A percentile compares a stretch with the other conserved stretches of the same genome.
phyloP scores from a whole-genome alignment of 2,888 invertebrate species.

The Lamellibrachia columna region DNA sequence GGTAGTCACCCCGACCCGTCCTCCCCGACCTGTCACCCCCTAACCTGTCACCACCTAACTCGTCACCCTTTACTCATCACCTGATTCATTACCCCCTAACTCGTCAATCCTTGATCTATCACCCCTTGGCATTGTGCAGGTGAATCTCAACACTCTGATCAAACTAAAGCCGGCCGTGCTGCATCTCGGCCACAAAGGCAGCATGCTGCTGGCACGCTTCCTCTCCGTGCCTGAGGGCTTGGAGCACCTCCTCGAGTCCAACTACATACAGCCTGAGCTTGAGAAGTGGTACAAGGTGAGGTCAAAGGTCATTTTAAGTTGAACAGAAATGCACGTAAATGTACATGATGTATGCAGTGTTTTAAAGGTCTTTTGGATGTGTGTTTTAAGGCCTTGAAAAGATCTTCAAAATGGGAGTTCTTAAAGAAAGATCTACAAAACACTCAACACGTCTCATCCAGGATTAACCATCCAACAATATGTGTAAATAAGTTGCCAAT shows the following conservation, averaged over 20 bases:
- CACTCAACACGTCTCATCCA: background rate
- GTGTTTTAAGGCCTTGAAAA: no score
- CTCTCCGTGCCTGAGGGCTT: constrained; percentile 80
- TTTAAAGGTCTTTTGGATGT: no score
- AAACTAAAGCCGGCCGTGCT: constrained; percentile 74
- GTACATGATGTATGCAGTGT: no score
- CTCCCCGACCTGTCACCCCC: no score
- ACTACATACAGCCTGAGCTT: constrained; percentile 78
- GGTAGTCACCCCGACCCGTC: no score
- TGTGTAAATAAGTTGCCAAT: background rate
- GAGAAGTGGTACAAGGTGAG: constrained; percentile 77
- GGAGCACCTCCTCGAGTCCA: constrained; percentile 72
- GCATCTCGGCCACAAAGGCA: constrained; percentile 82
- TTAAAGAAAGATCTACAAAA: no score
- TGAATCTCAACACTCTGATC: constrained; percentile 80
- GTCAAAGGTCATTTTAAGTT: background rate
- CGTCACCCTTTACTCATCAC: background rate
- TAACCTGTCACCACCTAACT: background rate
- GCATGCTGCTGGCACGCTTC: constrained; percentile 79
- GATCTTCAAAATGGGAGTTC: no score
- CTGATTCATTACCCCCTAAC: background rate
- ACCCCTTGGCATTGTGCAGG: constrained; percentile 64
- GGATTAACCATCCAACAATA: background rate
- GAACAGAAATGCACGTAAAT: no score
- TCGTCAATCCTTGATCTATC: background rate